A percentile compares a stretch with the other conserved stretches of the same genome.
These are phyloP conservation scores for Molossus molossus DNA, from an alignment of 2,797 vertebrate genomes.

Conservation along the genomic window DNA sequence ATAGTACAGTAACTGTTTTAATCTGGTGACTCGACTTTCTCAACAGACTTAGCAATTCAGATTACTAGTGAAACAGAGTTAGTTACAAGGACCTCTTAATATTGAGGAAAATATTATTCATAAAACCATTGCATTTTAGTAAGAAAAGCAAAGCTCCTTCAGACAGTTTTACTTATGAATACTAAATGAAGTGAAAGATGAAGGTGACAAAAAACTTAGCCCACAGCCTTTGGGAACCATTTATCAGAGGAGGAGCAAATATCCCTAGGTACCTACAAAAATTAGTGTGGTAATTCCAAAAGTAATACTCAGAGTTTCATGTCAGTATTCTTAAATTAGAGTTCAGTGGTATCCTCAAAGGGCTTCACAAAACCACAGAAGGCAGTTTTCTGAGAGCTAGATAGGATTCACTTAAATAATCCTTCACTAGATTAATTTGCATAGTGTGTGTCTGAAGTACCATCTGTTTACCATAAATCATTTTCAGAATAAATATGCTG, in stretches of 20 bases:
- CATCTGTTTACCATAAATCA: background rate
- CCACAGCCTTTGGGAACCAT: background rate
- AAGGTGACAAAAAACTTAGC: background rate
- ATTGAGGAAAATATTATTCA: slow-evolving; percentile 33
- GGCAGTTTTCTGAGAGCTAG: background rate
- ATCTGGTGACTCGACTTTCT: slow-evolving; percentile 18
- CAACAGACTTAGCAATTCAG: background rate
- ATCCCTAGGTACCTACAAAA: background rate
- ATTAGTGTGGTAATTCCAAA: slow-evolving; percentile 21
- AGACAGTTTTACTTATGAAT: background rate
- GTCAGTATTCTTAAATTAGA: slow-evolving; percentile 24
- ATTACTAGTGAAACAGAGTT: background rate
- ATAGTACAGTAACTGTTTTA: background rate
- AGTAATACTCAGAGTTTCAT: slow-evolving; percentile 31
- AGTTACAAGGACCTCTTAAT: background rate
- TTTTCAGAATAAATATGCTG: slow-evolving; percentile 15
- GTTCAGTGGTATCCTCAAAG: background rate
- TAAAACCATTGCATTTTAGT: slow-evolving; percentile 20
- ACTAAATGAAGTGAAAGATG: slow-evolving; percentile 40
- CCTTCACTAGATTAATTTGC: background rate
- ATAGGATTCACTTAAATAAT: slow-evolving; percentile 13
- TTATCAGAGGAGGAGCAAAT: background rate
- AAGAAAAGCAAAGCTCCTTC: slow-evolving; percentile 35
- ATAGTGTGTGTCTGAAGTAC: background rate
- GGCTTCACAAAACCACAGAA: slow-evolving; percentile 8